A percentile compares a stretch with the other conserved stretches of the same genome.
phyloP scores from a whole-genome alignment of 1,140 invertebrate genomes.

The Yoshiicerus persimilis region DNA sequence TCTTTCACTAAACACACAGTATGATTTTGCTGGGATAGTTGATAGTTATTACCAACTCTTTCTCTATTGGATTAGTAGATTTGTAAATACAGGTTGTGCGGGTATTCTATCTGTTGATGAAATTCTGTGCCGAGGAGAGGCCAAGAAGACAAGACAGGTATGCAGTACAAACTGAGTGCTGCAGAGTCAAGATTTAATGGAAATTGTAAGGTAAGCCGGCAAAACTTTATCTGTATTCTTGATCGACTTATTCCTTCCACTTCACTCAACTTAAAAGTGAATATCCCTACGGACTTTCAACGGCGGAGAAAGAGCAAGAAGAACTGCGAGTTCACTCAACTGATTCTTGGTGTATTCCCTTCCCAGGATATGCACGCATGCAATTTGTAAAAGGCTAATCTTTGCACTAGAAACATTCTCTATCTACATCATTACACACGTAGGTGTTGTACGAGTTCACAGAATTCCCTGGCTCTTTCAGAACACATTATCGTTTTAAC shows the following conservation, averaged over 20 bases:
- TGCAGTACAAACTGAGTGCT: too few species aligned
- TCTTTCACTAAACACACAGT: too few species aligned
- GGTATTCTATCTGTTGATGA: background rate
- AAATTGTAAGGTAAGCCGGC: background rate
- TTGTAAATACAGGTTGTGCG: background rate
- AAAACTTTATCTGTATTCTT: background rate
- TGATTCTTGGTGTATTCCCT: background rate
- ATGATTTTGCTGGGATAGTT: too few species aligned
- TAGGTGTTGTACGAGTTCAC: background rate
- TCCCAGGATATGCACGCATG: background rate
- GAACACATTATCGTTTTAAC: background rate
- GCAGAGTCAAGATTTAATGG: background rate
- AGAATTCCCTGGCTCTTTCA: background rate
- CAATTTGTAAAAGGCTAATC: background rate
- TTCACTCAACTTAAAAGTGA: background rate
- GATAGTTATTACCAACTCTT: too few species aligned
- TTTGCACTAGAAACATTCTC: background rate
- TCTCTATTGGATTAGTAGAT: background rate
- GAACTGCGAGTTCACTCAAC: background rate
- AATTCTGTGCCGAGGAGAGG: background rate
- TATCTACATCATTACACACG: background rate
- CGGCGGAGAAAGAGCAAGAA: background rate
- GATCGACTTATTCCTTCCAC: conserved; percentile 8
- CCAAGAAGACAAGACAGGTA: background rate
- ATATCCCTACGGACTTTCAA: background rate